These are phyloP conservation scores for Drosophila willistoni DNA, from an alignment of 1,140 invertebrate species.

Conservation along the genomic window DNA sequence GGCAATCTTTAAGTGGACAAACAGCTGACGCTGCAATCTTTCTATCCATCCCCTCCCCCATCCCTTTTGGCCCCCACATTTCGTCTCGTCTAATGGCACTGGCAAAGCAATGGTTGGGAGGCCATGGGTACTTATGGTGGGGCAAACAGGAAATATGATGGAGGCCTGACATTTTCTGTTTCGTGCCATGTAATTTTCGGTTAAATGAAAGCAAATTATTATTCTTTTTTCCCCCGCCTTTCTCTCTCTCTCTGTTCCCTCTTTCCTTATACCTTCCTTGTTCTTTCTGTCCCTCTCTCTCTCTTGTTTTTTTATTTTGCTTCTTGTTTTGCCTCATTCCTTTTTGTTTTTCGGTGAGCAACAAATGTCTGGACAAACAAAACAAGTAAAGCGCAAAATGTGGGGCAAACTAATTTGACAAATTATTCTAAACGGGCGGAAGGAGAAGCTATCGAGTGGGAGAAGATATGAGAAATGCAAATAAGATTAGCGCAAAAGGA, in stretches of 20 bases:
- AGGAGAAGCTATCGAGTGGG: background rate
- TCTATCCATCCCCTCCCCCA: background rate
- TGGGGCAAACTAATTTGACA: conserved; percentile 13
- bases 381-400: conserved; percentile 7
- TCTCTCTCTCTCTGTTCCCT: background rate
- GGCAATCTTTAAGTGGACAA: conserved; percentile 73
- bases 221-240: conserved; percentile 17
- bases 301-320: background rate
- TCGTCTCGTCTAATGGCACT: conserved; percentile 16
- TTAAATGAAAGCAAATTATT: conserved; percentile 52
- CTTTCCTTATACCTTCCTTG: background rate
- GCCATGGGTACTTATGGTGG: background rate
- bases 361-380: conserved; percentile 14
- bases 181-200: conserved; percentile 46
- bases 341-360: background rate
- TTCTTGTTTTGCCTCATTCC: background rate
- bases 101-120: background rate
- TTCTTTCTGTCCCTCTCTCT: background rate
- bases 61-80: background rate
- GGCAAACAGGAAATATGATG: conserved; percentile 21
- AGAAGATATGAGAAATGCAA: conserved; percentile 6
- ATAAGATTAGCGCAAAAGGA: background rate
- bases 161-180: conserved; percentile 36
- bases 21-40: conserved; percentile 64
- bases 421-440: background rate